Evolutionary conservation across 2,888 invertebrate species (phyloP), one percentile per base, ranked within the genome.

Genomic region (Sinohyriopsis cumingii): DNA sequence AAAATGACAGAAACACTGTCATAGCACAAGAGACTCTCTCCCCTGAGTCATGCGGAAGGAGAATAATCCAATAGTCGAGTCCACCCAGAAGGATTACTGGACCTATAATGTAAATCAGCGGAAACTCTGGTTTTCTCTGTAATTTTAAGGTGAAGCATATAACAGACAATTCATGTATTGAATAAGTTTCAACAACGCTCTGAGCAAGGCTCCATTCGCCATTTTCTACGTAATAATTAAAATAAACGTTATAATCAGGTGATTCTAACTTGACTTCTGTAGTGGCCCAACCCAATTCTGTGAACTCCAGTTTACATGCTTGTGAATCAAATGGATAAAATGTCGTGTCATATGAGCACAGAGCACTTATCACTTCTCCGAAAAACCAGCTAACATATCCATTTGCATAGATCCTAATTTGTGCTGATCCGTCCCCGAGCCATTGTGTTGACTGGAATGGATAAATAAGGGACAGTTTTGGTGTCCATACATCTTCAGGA

Each of bases 1-100:
- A 63, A 59, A 78, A 78, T 6, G 78, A 71, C 60, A 78, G 54
- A 55, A 73, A 75, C 53, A 67, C 65, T 7, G 78, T 78, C 24
- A 78, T 66, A 1, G 75, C 73, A 53, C 73, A 73, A 1, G 73
- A 73, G 5, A 63, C 72, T 6, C 75, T 57, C 60, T 78, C 78
- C 5, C 78, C 78, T 7, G 75, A 72, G 22, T 55, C 61, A 18
- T 68, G 63, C 6, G 72, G 72, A 68, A 77, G 73, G 6, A 67
- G n/a, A 63, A 77, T 71, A n/a, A 74, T 74, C 20, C 72, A 24
- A 19, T 64, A 68, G 45, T 74, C 73, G 24, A 74, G 33, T 3
- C 62, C 20, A 18, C 67, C 69, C 20, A 77, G 59, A 33, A 70
- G 68, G 0, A 69, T 28, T 22, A 77, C 24, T 18, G 77, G 77